Evolutionary conservation across 2,888 invertebrate genomes (phyloP), one percentile per base, ranked within the genome.

Genomic region (Agonopterix subpropinquella): DNA sequence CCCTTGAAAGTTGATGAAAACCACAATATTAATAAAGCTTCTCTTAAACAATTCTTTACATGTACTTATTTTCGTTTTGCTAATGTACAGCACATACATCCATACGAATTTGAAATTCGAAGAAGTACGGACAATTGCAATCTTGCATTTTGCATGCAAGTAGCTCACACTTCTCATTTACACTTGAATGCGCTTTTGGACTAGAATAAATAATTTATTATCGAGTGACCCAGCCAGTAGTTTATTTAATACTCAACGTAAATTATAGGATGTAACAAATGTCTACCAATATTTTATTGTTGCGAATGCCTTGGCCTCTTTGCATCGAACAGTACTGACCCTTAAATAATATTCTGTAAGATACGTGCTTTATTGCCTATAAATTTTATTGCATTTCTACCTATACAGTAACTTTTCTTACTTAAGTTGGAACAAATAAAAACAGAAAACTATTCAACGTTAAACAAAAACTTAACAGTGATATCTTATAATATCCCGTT

Each of bases 281-380:
- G 45, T 48, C 45, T 41, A 45, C 15, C 18, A 42, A 11, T 37
- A 36, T 44, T 44, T 45, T 44, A 44, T 45, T 47, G 10, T 45
- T 47, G 41, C 15, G 9, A 35, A 11, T 45, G 43, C 52, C 52
- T 52, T 49, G 52, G 52, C 52, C 52, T 43, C 47, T 43, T 49
- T 49, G 47, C 43, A 11, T 37, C n/a, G 36, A 11, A 28, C 15
- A 44, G 43, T 45, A 15, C 37, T 42, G 11, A 36, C 36, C 39
- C 36, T 36, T 51, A 51, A 47, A 51, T 51, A 36, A 47, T 43
- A 15, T 47, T 44, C 35, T 45, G 41, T 44, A 41, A 47, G 36
- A 45, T 13, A 11, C 8, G 0, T 8, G 18, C 42, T 36, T 41
- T 42, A 41, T 42, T 45, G 41, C 36, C 13, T 37, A 8, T 9